Evolutionary conservation across 1,140 invertebrate species (phyloP).

Genomic region (Drosophila neocordata): DNA sequence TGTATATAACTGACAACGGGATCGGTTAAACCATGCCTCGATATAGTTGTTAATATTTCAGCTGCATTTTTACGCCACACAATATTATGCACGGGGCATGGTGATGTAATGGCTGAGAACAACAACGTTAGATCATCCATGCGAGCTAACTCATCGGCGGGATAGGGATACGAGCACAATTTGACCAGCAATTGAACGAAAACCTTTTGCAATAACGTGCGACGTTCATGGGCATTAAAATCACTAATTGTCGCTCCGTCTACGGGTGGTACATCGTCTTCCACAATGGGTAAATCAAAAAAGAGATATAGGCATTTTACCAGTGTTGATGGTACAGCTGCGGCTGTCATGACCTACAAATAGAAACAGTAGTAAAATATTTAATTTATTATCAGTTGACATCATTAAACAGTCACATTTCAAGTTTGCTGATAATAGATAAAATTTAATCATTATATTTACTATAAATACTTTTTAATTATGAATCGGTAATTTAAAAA

Average conservation of each 20-base stretch:
- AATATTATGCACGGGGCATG: conserved; percentile 95
- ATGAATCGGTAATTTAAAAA: too few species aligned
- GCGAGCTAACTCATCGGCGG: conserved; percentile 97
- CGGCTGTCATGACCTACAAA: conserved; percentile 94
- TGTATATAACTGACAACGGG: conserved; percentile 98
- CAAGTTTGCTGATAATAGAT: too few species aligned
- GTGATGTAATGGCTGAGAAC: conserved; percentile 98
- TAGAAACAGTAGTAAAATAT: neutral
- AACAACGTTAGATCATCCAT: conserved; percentile 98
- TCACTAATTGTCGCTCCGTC: conserved; percentile 86
- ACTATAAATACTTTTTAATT: too few species aligned
- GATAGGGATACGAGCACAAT: conserved; percentile 94
- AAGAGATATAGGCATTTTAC: conserved; percentile 99
- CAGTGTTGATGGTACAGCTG: conserved; percentile 97
- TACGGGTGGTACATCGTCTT: conserved; percentile 86
- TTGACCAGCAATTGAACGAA: conserved; percentile 98
- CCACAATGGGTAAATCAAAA: conserved; percentile 97
- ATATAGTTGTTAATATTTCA: conserved; percentile 96
- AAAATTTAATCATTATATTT: too few species aligned
- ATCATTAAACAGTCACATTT: too few species aligned
- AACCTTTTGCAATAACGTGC: conserved; percentile 97
- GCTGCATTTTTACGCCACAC: conserved; percentile 97
- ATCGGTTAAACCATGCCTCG: conserved; percentile 95
- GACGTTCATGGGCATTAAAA: conserved; percentile 94
- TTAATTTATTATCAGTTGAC: neutral